Conservation (phyloP, 2,113 vertebrate species). For the Gnathonemus echidnorhynchus region DNA sequence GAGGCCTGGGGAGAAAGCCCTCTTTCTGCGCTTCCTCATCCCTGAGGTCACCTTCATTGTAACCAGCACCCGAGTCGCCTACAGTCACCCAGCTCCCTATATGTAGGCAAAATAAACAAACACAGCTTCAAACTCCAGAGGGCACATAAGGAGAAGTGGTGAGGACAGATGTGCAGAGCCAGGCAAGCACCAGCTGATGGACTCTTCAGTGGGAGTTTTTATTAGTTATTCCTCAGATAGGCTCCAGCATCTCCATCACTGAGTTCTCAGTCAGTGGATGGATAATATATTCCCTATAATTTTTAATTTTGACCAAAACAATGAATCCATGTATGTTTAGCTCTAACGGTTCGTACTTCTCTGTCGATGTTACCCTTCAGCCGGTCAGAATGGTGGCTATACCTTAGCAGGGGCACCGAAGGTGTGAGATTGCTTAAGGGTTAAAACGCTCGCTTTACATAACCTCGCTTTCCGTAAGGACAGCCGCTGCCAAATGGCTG, state of each 20-base stretch:
- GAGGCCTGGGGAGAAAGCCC: neutral
- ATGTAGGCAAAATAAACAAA: neutral
- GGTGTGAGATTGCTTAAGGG: neutral
- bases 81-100: neutral
- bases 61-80: neutral
- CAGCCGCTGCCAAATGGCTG: neutral
- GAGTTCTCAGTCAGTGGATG: neutral
- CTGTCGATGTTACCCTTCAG: neutral
- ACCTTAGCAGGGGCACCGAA: neutral
- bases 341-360: too few species aligned
- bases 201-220: neutral
- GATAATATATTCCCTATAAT: neutral
- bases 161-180: neutral
- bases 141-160: neutral
- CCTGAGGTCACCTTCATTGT: neutral
- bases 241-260: neutral
- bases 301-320: too few species aligned
- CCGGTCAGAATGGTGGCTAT: neutral
- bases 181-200: neutral
- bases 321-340: too few species aligned
- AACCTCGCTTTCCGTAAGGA: neutral
- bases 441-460: neutral
- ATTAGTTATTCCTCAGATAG: neutral
- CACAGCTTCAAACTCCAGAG: neutral
- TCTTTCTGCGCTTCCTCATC: neutral